These are phyloP conservation scores for Channa striata DNA, from an alignment of 2,797 vertebrate species.

Conservation along the genomic window DNA sequence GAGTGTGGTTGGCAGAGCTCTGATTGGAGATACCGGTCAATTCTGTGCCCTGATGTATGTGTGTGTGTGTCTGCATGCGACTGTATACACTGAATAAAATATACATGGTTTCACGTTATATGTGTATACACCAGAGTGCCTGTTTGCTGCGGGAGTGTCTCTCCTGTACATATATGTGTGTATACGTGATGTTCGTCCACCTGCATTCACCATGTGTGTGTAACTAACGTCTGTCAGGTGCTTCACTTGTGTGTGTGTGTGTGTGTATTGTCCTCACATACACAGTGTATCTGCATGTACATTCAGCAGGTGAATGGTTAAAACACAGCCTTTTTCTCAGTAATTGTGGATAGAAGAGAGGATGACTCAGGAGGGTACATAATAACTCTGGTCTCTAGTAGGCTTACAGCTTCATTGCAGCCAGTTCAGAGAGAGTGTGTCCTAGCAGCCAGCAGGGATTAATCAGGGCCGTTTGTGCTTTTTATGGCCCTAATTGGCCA, in stretches of 20 bases:
- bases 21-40: constrained; percentile 48
- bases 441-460: constrained; percentile 44
- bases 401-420: constrained; percentile 63
- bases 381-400: constrained; percentile 70
- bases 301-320: constrained; percentile 73
- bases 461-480: constrained; percentile 42
- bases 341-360: constrained; percentile 75
- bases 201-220: constrained; percentile 39
- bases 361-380: constrained; percentile 80
- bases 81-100: constrained; percentile 51
- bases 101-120: constrained; percentile 51
- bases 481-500: constrained; percentile 42
- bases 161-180: constrained; percentile 37
- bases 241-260: constrained; percentile 59
- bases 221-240: constrained; percentile 58
- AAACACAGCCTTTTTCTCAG: constrained; percentile 65
- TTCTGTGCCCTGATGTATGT: constrained; percentile 46
- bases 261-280: constrained; percentile 55
- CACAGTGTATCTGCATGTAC: constrained; percentile 44
- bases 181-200: constrained; percentile 20
- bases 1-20: constrained; percentile 43
- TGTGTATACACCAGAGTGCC: constrained; percentile 52
- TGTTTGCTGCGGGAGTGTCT: constrained; percentile 58
- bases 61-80: constrained; percentile 35
- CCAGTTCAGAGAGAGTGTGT: constrained; percentile 57